Evolutionary conservation across 2,797 vertebrate species (phyloP).

Genomic region (Halcyon leucocephala): DNA sequence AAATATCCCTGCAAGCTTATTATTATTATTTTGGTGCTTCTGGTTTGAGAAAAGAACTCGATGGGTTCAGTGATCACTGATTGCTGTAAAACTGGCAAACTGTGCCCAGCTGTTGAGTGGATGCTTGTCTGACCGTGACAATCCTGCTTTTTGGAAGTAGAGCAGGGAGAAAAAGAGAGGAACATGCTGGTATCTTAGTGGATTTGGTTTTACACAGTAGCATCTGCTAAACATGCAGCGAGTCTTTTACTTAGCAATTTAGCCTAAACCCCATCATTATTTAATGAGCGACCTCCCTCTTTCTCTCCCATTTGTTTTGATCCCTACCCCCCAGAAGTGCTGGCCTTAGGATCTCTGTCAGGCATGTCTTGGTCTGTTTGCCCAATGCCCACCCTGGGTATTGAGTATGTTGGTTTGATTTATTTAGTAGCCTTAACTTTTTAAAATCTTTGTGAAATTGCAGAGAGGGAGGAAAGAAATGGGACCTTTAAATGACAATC

Average conservation of each 20-base stretch:
- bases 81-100: conserved; percentile 54
- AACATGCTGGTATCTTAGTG: conserved; percentile 14
- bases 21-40: conserved; percentile 52
- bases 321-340: background rate
- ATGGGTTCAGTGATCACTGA: conserved; percentile 59
- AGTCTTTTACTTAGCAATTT: conserved; percentile 34
- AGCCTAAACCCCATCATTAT: conserved; percentile 40
- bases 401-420: background rate
- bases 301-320: conserved; percentile 11
- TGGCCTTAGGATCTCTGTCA: background rate
- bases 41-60: conserved; percentile 63
- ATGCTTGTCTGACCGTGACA: conserved; percentile 79
- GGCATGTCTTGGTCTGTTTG: background rate
- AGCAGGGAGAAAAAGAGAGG: background rate
- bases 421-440: conserved; percentile 26
- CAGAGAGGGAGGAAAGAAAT: background rate
- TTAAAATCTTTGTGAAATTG: background rate
- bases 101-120: conserved; percentile 74
- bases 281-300: conserved; percentile 31
- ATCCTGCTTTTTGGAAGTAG: conserved; percentile 44
- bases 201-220: conserved; percentile 16
- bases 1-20: conserved; percentile 55
- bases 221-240: conserved; percentile 38
- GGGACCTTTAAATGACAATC: background rate
- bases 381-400: background rate